phyloP scores from a whole-genome alignment of 2,888 invertebrate species.

The Aplocera efformata region DNA sequence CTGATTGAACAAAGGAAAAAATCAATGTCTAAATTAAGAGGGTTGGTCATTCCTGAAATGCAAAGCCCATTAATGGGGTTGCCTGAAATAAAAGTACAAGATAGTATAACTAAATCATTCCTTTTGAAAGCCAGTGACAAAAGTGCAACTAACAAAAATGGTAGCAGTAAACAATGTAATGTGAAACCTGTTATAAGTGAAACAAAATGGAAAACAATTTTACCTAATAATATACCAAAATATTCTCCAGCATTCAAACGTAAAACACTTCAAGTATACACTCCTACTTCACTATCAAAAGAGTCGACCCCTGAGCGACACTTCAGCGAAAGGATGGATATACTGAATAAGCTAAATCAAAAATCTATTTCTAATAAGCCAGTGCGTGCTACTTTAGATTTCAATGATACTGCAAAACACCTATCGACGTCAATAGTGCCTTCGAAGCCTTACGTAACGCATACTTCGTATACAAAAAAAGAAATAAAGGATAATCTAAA shows the following conservation, averaged over 20 bases:
- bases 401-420: slow-evolving; percentile 43
- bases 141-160: slow-evolving; percentile 45
- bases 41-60: slow-evolving; percentile 92
- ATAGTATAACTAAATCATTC: slow-evolving; percentile 74
- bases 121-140: slow-evolving; percentile 57
- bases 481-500: slow-evolving; percentile 54
- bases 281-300: slow-evolving; percentile 64
- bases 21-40: slow-evolving; percentile 91
- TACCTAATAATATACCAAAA: slow-evolving; percentile 83
- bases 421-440: slow-evolving; percentile 37
- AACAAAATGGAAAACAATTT: slow-evolving; percentile 66
- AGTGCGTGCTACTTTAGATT: slow-evolving; percentile 47
- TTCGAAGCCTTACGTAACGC: slow-evolving; percentile 36
- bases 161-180: slow-evolving; percentile 40
- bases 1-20: slow-evolving; percentile 90
- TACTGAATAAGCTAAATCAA: slow-evolving; percentile 46
- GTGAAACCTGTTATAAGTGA: slow-evolving; percentile 57
- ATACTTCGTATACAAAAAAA: slow-evolving; percentile 43
- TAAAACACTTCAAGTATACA: slow-evolving; percentile 85
- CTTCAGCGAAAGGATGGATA: slow-evolving; percentile 53
- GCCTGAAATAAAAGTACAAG: slow-evolving; percentile 90
- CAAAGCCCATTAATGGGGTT: slow-evolving; percentile 85
- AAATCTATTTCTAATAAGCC: slow-evolving; percentile 45
- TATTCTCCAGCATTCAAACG: slow-evolving; percentile 91
- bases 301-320: slow-evolving; percentile 73